Conservation (phyloP, 2,888 invertebrate genomes). For the Lasioglossum villosulum region DNA sequence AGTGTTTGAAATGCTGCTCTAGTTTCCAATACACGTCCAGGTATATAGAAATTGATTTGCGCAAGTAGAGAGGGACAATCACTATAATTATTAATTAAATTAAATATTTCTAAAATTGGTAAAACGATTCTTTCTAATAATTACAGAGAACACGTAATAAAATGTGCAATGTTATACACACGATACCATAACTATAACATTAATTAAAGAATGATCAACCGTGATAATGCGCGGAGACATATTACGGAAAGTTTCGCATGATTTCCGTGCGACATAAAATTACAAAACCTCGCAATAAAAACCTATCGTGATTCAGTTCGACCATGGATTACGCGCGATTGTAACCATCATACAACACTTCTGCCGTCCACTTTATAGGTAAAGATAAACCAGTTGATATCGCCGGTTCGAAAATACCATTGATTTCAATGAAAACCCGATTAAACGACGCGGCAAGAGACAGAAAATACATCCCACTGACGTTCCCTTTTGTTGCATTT, state of each 20-base stretch:
- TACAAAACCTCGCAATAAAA: background rate
- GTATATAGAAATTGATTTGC: too few relatives aligned
- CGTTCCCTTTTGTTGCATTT: background rate
- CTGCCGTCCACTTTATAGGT: background rate
- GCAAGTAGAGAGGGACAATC: too few relatives aligned
- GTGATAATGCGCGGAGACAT: background rate
- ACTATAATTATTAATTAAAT: too few relatives aligned
- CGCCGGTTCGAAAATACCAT: background rate
- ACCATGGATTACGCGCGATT: background rate
- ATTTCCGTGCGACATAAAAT: background rate
- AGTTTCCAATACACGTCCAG: too few relatives aligned
- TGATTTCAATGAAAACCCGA: constrained; percentile 18
- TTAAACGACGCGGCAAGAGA: constrained; percentile 22
- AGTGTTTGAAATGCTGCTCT: too few relatives aligned
- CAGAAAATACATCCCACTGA: background rate
- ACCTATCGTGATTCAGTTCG: background rate
- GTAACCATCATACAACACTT: background rate
- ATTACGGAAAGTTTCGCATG: background rate
- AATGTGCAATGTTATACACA: too few relatives aligned
- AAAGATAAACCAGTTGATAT: constrained; percentile 6
- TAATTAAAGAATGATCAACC: background rate
- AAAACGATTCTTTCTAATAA: too few relatives aligned
- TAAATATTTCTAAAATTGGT: too few relatives aligned
- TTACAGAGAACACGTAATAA: too few relatives aligned
- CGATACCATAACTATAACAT: too few relatives aligned